phyloP scores from a whole-genome alignment of 1,140 invertebrate genomes.

The Thaumetopoea pityocampa region DNA sequence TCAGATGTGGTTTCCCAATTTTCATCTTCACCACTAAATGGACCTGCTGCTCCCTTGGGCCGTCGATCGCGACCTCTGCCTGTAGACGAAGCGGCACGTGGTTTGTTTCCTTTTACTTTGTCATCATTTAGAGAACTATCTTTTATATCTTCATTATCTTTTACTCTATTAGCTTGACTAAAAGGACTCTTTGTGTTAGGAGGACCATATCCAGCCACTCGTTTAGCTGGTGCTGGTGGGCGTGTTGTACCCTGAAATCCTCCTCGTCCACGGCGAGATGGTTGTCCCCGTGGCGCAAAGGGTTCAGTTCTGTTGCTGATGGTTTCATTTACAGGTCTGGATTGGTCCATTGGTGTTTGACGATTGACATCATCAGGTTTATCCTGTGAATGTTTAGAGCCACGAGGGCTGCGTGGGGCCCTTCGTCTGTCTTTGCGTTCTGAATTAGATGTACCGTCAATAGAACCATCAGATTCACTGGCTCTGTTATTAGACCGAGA shows the following conservation, averaged over 20 bases:
- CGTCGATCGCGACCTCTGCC: conserved; percentile 78
- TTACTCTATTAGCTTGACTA: conserved; percentile 75
- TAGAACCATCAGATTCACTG: conserved; percentile 65
- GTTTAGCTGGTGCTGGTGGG: conserved; percentile 72
- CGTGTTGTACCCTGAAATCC: conserved; percentile 77
- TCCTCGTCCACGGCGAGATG: conserved; percentile 85
- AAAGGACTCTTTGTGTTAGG: conserved; percentile 87
- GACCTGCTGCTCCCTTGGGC: conserved; percentile 78
- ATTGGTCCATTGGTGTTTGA: conserved; percentile 28
- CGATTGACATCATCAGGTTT: conserved; percentile 47
- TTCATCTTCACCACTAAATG: conserved; percentile 76
- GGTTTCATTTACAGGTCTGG: conserved; percentile 28
- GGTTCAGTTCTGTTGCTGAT: conserved; percentile 70
- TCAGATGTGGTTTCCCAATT: conserved; percentile 84
- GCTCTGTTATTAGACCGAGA: conserved; percentile 69
- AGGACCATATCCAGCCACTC: conserved; percentile 84
- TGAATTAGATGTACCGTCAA: conserved; percentile 51
- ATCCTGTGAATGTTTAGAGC: conserved; percentile 45
- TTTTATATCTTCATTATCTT: conserved; percentile 61
- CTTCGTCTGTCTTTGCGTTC: conserved; percentile 63
- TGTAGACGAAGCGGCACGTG: conserved; percentile 81
- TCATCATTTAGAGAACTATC: conserved; percentile 61
- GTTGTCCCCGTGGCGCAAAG: conserved; percentile 89
- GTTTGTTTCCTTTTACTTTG: conserved; percentile 76
- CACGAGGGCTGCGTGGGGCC: conserved; percentile 55